Base-by-base conservation (phyloP, 2,113 vertebrate genomes). In the Ammospiza nelsoni region DNA sequence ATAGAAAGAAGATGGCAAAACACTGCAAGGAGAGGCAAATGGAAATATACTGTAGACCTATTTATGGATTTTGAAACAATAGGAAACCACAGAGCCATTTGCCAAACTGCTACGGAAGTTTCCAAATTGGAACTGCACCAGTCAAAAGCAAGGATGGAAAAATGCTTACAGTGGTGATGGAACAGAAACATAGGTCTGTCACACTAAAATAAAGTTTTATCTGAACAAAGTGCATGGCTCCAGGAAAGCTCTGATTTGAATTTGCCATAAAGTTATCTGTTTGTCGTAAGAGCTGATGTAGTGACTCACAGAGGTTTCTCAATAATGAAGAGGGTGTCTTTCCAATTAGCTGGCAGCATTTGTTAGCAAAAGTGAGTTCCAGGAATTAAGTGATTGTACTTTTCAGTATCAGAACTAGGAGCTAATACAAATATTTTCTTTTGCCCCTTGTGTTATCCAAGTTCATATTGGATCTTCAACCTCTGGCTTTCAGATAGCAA, bases 101-200 rank as follows among this genome's bases (percentile, higher is more conserved):
- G 78, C 92, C 90, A 90, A 31, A 91, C 35, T 90, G 76, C 54
- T 62, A 9, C 28, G 76, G 25, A 87, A 85, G 58, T 76, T 96
- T 95, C 90, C 92, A 94, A 54, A 85, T 21, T 94, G 92, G 71
- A 94, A 82, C 20, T 52, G 35, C 27, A 87, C 43, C 67, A 83
- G 37, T 67, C 54, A 65, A 68, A 82, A 79, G 78, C 49, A 79
- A 90, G 71, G 41, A 91, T 91, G 92, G 94, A 94, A 94, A 96
- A 96, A 69, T 85, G 44, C 82, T 95, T 94, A 68, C n/a, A 69
- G 59, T 71, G 51, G 39, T 9, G 13, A 15, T 80, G 76, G 43
- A 92, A 88, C 46, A 89, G 84, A 76, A 93, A 83, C 76, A 31
- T 39, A 66, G 25, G n/a, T 62, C 72, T 93, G 58, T 93, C 43